phyloP scores from a whole-genome alignment of 1,140 invertebrate species.

The Anastrepha obliqua region DNA sequence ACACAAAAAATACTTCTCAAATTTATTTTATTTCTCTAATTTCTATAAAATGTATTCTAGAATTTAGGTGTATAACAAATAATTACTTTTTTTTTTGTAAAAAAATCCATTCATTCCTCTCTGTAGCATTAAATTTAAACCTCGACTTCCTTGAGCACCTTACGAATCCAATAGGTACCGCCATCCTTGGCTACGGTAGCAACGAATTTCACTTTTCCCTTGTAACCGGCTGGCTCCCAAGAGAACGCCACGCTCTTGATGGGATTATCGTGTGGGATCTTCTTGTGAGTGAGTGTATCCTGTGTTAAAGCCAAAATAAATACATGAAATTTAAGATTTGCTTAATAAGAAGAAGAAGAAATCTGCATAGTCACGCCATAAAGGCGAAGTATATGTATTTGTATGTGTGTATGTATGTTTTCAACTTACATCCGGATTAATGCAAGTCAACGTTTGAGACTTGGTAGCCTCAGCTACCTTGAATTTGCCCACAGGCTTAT shows the following conservation, averaged over 20 bases:
- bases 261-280: slow-evolving; percentile 63
- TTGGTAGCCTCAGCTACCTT: slow-evolving; percentile 62
- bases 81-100: slow-evolving; percentile 8
- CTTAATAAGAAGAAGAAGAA: too few species aligned
- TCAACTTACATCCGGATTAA: slow-evolving; percentile 58
- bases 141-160: slow-evolving; percentile 59
- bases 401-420: not conserved
- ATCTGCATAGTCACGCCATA: too few species aligned
- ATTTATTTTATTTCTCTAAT: slow-evolving; percentile 49
- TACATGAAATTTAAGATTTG: too few species aligned
- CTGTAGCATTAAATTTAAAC: slow-evolving; percentile 14
- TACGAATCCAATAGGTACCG: slow-evolving; percentile 74
- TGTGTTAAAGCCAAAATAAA: slow-evolving; percentile 34
- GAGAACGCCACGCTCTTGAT: slow-evolving; percentile 63
- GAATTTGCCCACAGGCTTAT: slow-evolving; percentile 67
- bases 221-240: slow-evolving; percentile 72
- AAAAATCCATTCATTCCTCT: slow-evolving; percentile 39
- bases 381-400: too few species aligned
- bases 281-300: slow-evolving; percentile 73
- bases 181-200: slow-evolving; percentile 74
- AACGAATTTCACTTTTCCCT: slow-evolving; percentile 72
- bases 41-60: slow-evolving; percentile 40
- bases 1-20: slow-evolving; percentile 50
- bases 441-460: slow-evolving; percentile 68
- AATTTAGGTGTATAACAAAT: not conserved